Conservation (phyloP, 2,113 vertebrate species). For the Tragelaphus strepsiceros region DNA sequence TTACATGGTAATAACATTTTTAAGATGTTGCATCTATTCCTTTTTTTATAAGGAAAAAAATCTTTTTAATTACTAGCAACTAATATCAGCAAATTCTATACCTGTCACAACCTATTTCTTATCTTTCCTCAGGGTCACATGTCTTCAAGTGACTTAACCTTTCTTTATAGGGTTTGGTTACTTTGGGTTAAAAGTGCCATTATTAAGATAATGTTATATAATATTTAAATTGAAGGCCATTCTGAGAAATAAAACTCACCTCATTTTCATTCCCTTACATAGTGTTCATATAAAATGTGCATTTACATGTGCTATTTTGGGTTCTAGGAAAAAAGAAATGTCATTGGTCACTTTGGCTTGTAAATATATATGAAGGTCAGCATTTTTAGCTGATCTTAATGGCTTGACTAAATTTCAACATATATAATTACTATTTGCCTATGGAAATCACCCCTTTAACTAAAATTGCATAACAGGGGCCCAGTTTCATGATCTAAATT, state of each 20-base stretch:
- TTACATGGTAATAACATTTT: not conserved
- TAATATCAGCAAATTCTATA: not conserved
- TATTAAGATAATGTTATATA: not conserved
- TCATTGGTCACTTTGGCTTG: not conserved
- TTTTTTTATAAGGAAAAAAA: not conserved
- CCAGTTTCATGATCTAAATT: not conserved
- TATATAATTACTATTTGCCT: not conserved
- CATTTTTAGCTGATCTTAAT: not conserved
- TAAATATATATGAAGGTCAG: not conserved
- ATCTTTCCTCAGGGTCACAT: not conserved
- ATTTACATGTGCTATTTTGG: not conserved
- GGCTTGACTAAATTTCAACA: conserved; percentile 5
- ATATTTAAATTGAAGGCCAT: not conserved
- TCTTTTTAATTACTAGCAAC: not conserved
- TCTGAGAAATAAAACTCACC: not conserved
- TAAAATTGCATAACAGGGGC: not conserved
- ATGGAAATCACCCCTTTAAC: conserved; percentile 4
- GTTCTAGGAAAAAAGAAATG: not conserved
- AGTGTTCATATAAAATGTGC: not conserved
- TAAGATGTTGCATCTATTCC: not conserved
- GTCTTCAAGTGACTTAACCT: not conserved
- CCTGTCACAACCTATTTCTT: not conserved
- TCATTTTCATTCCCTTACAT: not conserved
- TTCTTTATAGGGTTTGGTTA: not conserved
- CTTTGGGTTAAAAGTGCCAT: not conserved